Base-by-base conservation (phyloP, 1,140 invertebrate genomes). In the Polypedilum vanderplanki region DNA sequence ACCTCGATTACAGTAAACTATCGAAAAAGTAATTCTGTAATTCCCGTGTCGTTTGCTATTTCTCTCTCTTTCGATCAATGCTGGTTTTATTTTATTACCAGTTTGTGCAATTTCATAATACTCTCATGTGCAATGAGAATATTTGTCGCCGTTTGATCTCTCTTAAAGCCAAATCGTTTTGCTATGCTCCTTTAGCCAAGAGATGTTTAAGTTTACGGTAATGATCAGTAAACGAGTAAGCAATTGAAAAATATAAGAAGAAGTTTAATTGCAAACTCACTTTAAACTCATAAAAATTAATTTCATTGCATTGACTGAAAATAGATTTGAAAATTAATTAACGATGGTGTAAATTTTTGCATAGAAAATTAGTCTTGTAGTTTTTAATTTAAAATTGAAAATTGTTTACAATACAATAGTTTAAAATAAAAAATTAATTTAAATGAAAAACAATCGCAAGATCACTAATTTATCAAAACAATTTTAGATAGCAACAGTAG, bases 251-350 rank as follows among this genome's bases (percentile, higher is more conserved):
- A n/a, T n/a, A n/a, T n/a, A n/a, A n/a, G n/a, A n/a, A n/a, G n/a
- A n/a, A 33, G 24, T 33, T 33, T 3, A 33, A 33, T 33, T 33
- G 24, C 24, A 33, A 33, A 33, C 24, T 33, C 24, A 33, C 46
- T 57, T n/a, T 15, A 57, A 57, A n/a, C 46, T 57, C 46, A 57
- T 57, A 57, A 57, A 57, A 57, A 57, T 57, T 57, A 57, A 57
- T n/a, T 57, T 46, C 9, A 46, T 46, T 57, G 46, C 46, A 57
- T 57, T 57, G 12, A 57, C 15, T 57, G 4, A 33, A 33, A 33
- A 33, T 33, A 5, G 1, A 33, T 33, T 33, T 33, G 24, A 33
- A 33, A 57, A 57, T 57, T 57, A 57, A 57, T 57, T 57, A 57
- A 57, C 46, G 24, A 57, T 57, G n/a, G 46, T 57, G 46, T 57